Base-by-base conservation (phyloP, 2,113 vertebrate species). In the Gymnobelideus leadbeateri region DNA sequence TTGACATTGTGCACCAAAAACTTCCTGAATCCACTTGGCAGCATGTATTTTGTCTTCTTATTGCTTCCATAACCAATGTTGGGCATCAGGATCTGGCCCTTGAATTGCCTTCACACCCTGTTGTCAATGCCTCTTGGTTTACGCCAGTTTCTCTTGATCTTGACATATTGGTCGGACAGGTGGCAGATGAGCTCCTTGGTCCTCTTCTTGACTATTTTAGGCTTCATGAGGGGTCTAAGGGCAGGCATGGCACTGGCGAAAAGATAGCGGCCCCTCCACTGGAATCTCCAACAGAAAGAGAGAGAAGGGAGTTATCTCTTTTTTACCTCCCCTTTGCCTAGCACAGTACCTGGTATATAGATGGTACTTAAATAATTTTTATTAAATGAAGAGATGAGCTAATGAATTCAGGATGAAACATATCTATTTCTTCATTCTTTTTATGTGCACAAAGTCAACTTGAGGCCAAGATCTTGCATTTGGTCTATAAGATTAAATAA, bases 1-100 rank as follows among this genome's bases (percentile, higher is more conserved):
- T n/a, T n/a, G n/a, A n/a, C n/a, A n/a, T n/a, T n/a, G n/a, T n/a
- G n/a, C n/a, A n/a, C n/a, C n/a, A n/a, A n/a, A n/a, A n/a, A n/a
- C n/a, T n/a, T n/a, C n/a, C n/a, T n/a, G n/a, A n/a, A 99, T 49
- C 99, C 99, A 0, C 98, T 98, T 89, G 99, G 99, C 97, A 99
- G 98, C 99, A 98, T 99, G 99, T 98, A n/a, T n/a, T 99, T 99
- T 0, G 99, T 99, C 98, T 99, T 99, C 98, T 99, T 99, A 97
- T 99, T 99, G 98, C 99, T 99, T 97, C 99, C 99, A 0, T 99
- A 99, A 98, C 99, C 99, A 0, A 99, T 99, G 98, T 99, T 99
- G 96, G 99, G 99, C 99, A 99, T 99, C 98, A 99, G 95, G 98
- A 99, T 99, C 98, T 99, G 99, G 0, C 99, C 99, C 98, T 99